These are phyloP conservation scores for Lethocerus indicus DNA, from an alignment of 1,140 invertebrate genomes.

Conservation along the genomic window DNA sequence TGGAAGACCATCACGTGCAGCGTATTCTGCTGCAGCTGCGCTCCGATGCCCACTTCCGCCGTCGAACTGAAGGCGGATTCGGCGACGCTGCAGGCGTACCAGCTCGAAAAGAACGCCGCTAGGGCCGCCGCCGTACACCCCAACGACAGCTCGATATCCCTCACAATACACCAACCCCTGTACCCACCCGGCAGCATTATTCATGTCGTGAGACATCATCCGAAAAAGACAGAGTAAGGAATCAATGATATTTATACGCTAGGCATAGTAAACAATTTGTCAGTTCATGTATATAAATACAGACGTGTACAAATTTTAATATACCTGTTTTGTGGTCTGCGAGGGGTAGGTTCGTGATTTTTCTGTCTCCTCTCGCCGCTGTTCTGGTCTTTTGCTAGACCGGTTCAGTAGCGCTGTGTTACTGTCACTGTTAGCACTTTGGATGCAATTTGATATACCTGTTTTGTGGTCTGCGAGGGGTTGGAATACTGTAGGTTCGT, in stretches of 20 bases:
- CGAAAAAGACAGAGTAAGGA: slow-evolving; percentile 62
- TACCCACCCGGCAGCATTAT: slow-evolving; percentile 80
- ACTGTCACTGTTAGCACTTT: too few species aligned
- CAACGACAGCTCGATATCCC: slow-evolving; percentile 49
- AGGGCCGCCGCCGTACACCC: slow-evolving; percentile 44
- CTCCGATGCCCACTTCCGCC: slow-evolving; percentile 44
- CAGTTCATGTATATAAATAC: not conserved
- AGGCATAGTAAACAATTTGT: too few species aligned
- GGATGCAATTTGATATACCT: too few species aligned
- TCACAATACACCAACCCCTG: slow-evolving; percentile 63
- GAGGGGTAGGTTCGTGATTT: too few species aligned
- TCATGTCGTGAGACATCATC: slow-evolving; percentile 78
- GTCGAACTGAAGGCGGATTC: slow-evolving; percentile 41
- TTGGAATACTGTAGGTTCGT: too few species aligned
- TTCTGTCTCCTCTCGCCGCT: too few species aligned
- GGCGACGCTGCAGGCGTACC: slow-evolving; percentile 42
- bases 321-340: too few species aligned
- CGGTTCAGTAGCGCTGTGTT: too few species aligned
- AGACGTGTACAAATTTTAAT: too few species aligned
- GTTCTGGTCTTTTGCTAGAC: too few species aligned
- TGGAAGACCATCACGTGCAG: slow-evolving; percentile 80
- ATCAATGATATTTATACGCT: slow-evolving; percentile 1
- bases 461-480: too few species aligned
- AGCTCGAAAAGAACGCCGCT: slow-evolving; percentile 36
- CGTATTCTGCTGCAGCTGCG: slow-evolving; percentile 59